Percentiles rank a stretch among this genome's conserved stretches.
Evolutionary conservation across 2,888 invertebrate species (phyloP).

Genomic region (Cacoxenus indagator): DNA sequence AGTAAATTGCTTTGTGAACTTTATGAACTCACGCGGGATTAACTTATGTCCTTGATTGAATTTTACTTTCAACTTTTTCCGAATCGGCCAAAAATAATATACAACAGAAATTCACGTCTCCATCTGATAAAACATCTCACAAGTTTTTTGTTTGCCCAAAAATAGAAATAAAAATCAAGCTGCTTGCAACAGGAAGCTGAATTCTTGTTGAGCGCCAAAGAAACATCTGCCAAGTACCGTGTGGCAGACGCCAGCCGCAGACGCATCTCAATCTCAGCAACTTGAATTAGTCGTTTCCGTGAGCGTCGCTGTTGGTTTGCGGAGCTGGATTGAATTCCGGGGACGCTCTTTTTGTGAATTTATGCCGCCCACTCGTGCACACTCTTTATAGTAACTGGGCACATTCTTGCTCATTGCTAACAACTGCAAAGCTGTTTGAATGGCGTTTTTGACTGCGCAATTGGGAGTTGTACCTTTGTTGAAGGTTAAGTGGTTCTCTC

Average conservation of each 20-base stretch:
- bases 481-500: slow-evolving; percentile 17
- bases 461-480: slow-evolving; percentile 46
- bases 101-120: slow-evolving; percentile 32
- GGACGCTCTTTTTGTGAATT: slow-evolving; percentile 47
- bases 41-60: slow-evolving; percentile 64
- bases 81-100: slow-evolving; percentile 9
- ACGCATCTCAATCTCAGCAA: slow-evolving; percentile 51
- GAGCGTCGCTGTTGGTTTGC: slow-evolving; percentile 18
- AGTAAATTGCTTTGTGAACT: slow-evolving; percentile 60
- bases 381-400: slow-evolving; percentile 8
- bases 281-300: slow-evolving; percentile 64
- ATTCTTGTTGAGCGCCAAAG: slow-evolving; percentile 39
- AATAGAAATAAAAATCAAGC: slow-evolving; percentile 22
- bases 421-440: slow-evolving; percentile 25
- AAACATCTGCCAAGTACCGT: slow-evolving; percentile 45
- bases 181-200: slow-evolving; percentile 18
- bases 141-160: slow-evolving; percentile 19
- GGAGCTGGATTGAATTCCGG: slow-evolving; percentile 33
- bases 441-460: slow-evolving; percentile 59
- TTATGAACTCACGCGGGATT: slow-evolving; percentile 67
- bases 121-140: slow-evolving; percentile 53
- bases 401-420: slow-evolving; percentile 29
- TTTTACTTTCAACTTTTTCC: slow-evolving; percentile 50
- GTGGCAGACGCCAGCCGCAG: slow-evolving; percentile 32
- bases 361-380: slow-evolving; percentile 48